phyloP scores from a whole-genome alignment of 1,140 invertebrate genomes.

The Rhopalosiphum maidis region DNA sequence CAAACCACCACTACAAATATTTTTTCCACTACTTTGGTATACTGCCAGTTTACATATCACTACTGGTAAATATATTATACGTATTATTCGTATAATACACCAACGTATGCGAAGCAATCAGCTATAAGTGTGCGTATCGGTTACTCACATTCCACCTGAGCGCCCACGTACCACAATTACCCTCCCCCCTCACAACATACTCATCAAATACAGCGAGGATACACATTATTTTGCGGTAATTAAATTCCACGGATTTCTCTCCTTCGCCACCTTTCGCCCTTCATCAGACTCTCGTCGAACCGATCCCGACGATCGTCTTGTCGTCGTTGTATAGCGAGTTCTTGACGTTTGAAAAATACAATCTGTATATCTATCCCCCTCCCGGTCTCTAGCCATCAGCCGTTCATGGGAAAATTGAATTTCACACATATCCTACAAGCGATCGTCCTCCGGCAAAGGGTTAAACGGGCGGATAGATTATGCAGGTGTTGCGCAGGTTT shows the following conservation, averaged over 20 bases:
- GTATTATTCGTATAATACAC: neutral
- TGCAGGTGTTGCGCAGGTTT: neutral
- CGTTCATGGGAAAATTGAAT: neutral
- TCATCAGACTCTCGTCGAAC: neutral
- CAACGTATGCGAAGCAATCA: neutral
- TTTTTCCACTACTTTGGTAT: neutral
- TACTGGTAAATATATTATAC: neutral
- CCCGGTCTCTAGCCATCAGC: no score
- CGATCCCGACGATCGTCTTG: neutral
- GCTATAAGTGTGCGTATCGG: neutral
- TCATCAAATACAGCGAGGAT: neutral
- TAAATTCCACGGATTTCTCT: neutral
- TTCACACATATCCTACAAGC: neutral
- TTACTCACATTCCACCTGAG: neutral
- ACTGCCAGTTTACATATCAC: no score
- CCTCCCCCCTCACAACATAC: no score
- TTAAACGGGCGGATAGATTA: neutral
- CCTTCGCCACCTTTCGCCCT: neutral
- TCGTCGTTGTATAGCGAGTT: neutral
- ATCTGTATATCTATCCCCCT: neutral
- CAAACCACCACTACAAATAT: neutral
- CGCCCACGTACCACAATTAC: neutral
- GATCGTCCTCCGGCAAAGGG: neutral
- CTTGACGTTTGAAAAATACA: neutral
- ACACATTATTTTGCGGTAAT: constrained; percentile 23